phyloP scores from a whole-genome alignment of 2,113 vertebrate species.

The Spermophilus dauricus region DNA sequence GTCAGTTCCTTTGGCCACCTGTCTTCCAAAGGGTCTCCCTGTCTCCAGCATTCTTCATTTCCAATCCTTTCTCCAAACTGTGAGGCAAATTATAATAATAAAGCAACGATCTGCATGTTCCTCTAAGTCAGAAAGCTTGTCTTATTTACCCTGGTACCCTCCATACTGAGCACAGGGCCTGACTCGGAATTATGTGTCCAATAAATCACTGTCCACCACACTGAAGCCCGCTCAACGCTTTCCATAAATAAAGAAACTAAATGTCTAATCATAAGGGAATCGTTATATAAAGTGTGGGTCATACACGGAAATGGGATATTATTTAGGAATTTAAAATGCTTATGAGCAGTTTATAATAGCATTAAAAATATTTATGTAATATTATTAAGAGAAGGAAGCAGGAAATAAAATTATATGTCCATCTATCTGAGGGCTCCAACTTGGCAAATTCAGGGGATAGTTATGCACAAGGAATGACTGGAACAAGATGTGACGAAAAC shows the following conservation, averaged over 20 bases:
- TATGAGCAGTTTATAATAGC: constrained; percentile 50
- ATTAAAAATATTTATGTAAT: constrained; percentile 68
- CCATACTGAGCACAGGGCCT: neutral
- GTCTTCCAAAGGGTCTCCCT: neutral
- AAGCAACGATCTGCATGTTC: neutral
- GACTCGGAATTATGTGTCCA: neutral
- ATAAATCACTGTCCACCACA: neutral
- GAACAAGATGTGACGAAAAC: constrained; percentile 28
- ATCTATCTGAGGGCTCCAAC: neutral
- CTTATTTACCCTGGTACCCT: neutral
- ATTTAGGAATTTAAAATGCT: constrained; percentile 60
- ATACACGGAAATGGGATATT: neutral
- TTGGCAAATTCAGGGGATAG: constrained; percentile 10
- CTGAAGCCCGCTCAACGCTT: neutral
- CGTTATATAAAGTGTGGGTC: neutral
- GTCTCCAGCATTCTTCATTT: neutral
- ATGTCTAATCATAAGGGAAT: neutral
- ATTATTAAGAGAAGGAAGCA: constrained; percentile 63
- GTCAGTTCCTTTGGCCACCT: neutral
- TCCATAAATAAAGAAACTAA: neutral
- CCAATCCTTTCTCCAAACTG: neutral
- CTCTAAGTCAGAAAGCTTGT: neutral
- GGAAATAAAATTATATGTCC: constrained; percentile 46
- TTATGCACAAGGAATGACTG: neutral
- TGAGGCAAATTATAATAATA: neutral